Evolutionary conservation across 2,888 invertebrate species (phyloP), one percentile per base, ranked within the genome.

Genomic region (Trachelus troglodyta): DNA sequence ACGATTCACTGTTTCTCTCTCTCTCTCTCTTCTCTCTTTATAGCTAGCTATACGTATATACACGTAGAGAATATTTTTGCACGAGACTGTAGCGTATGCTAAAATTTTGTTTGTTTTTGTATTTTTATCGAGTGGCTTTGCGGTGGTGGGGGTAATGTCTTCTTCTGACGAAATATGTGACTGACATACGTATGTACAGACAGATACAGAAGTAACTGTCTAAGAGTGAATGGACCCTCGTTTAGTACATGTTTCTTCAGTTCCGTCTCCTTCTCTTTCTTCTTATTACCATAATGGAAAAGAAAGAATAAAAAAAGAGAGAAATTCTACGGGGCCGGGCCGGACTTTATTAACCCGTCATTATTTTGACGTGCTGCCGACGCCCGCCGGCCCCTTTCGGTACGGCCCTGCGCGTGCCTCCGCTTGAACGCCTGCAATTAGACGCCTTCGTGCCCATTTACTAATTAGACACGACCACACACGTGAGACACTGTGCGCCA

Each of bases 11-110:
- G 69, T 35, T 3, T 35, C 68, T 33, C 35, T 37, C 12, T 74
- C 37, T 77, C 74, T 69, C 37, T 74, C 34, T 74, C 40, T 75
- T 74, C 76, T 77, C 78, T 82, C 77, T 68, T 31, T 75, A 40
- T 30, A 69, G 12, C 11, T 12, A 12, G 9, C 69, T 69, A 11
- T 12, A 69, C 34, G 34, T 15, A 15, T 12, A 23, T 37, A 33
- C 34, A 35, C 40, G n/a, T 31, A 35, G 3, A n/a, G 3, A 75
- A 69, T 56, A 34, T 56, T 23, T 85, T 85, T 84, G 81, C 82
- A 77, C 80, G 77, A 40, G 56, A 56, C 56, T 56, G 23, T 23
- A 9, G 56, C 23, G 23, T 23, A 9, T 23, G 56, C 9, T 6
- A 6, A 9, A 23, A 56, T 2, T 56, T 56, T 6, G 0, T 56